Percentiles rank a stretch among this genome's conserved stretches.
phyloP scores from a whole-genome alignment of 2,113 vertebrate species.

The Archilochus colubris region DNA sequence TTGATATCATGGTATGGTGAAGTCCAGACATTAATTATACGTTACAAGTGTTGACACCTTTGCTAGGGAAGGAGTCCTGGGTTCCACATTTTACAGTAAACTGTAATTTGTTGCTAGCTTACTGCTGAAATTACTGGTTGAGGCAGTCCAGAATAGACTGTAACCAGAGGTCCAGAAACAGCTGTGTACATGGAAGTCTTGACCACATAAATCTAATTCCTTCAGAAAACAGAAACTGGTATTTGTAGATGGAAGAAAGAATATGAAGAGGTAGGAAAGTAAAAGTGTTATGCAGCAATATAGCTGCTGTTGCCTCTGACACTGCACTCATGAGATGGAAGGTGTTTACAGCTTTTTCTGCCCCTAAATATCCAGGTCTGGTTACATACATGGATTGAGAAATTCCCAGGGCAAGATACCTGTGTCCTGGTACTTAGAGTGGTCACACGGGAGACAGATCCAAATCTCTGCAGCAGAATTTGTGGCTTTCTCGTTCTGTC shows the following conservation, averaged over 20 bases:
- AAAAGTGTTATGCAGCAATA: background rate
- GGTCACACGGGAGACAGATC: background rate
- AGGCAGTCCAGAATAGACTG: background rate
- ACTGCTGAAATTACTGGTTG: background rate
- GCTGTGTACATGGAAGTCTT: background rate
- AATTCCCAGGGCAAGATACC: background rate
- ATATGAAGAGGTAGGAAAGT: background rate
- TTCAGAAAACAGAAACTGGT: background rate
- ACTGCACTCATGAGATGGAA: background rate
- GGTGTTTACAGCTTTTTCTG: background rate
- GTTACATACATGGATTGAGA: background rate
- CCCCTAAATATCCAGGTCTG: background rate
- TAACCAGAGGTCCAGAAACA: background rate
- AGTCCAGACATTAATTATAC: background rate
- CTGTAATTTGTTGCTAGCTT: background rate
- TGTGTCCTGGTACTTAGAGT: background rate
- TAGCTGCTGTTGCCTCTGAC: background rate
- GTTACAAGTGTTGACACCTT: background rate
- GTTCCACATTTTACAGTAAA: background rate
- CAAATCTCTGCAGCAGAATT: accelerated
- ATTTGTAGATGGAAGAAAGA: background rate
- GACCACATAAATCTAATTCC: background rate
- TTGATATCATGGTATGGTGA: background rate
- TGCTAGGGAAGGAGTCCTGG: background rate
- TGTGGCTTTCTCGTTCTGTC: background rate